These are phyloP conservation scores for rat (Rattus norvegicus) DNA, from an alignment of 2,113 vertebrate species.

Conservation along the genomic window GRCr8 NC_086024.1:87587501-87588000, in stretches of 20 bases:
- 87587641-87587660: not conserved
- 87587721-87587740: not conserved
- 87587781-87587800: not conserved
- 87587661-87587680: not conserved
- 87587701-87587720: not conserved
- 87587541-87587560: not conserved
- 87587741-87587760: not conserved
- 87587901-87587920: too few relatives aligned
- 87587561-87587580: not conserved
- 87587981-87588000: too few relatives aligned
- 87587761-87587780: not conserved
- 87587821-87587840: not conserved
- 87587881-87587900: too few relatives aligned
- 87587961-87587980: too few relatives aligned
- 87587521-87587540: not conserved
- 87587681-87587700: not conserved
- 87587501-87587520: not conserved
- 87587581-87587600: not conserved
- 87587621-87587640: not conserved
- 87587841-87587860: slow-evolving; percentile 32
- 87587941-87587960: too few relatives aligned
- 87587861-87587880: too few relatives aligned
- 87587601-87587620: not conserved
- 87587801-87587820: not conserved
- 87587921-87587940: too few relatives aligned